Evolutionary conservation across 1,140 invertebrate species (phyloP), one percentile per base, ranked within the genome.

Genomic region (Dinoponera quadriceps): DNA sequence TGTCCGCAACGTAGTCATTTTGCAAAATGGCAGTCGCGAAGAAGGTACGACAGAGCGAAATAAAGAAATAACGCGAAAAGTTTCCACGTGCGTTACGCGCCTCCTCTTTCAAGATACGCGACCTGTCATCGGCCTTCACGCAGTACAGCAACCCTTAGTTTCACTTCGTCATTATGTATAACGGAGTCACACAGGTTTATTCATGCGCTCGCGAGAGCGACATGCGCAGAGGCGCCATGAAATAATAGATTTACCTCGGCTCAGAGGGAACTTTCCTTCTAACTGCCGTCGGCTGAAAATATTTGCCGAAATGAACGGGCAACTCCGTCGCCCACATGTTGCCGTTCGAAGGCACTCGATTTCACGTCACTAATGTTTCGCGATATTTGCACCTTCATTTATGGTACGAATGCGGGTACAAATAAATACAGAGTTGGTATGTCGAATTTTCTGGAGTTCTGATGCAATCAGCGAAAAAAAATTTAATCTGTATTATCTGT

Each of bases 101-200:
- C 55, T 57, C 33, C 51, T 59, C 57, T 65, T 54, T 57, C 27
- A 20, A 78, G 48, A 60, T 66, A 44, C 27, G 16, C 60, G 84
- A 62, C 68, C 83, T 82, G 84, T 89, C 88, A 88, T 89, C 85
- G 85, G 77, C 65, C 71, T 81, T 62, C 11, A 14, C 11, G 14
- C 22, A 27, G n/a, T 62, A 57, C 48, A 84, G 44, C 69, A 69
- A 81, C 82, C 72, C 72, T 75, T 60, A 49, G 55, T 59, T 73
- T n/a, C 20, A 83, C 60, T 49, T 78, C 68, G 55, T 86, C 62
- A 85, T 85, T 78, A 83, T 51, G 18, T 22, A 51, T 66, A 77
- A 82, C 74, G 1, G 33, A 55, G 65, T 65, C 57, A 59, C 57
- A 59, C 59, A 75, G 81, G 49, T 88, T 81, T 72, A 84, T 60